These are phyloP conservation scores for Knipowitschia caucasica DNA, from an alignment of 2,797 vertebrate species.

Conservation along the genomic window DNA sequence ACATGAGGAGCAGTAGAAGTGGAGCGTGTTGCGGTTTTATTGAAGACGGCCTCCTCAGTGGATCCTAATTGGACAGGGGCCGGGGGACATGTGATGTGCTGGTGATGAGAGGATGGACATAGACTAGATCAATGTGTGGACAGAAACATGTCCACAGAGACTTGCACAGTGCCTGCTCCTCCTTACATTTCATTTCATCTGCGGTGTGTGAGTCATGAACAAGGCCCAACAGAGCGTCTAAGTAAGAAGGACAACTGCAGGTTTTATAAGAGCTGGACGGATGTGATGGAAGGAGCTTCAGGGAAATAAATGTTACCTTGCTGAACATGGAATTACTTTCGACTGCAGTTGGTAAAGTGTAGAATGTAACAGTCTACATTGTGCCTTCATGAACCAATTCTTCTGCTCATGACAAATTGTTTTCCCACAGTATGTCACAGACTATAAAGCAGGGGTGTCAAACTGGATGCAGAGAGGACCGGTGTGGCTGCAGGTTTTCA, in stretches of 20 bases:
- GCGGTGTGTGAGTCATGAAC: slow-evolving; percentile 1
- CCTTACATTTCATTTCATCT: slow-evolving; percentile 48
- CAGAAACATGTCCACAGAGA: slow-evolving; percentile 23
- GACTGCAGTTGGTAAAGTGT: no score
- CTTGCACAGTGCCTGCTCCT: slow-evolving; percentile 46
- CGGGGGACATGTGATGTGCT: slow-evolving; percentile 48
- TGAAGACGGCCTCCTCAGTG: slow-evolving; percentile 19
- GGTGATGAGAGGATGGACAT: slow-evolving; percentile 41
- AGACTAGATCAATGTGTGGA: slow-evolving; percentile 49
- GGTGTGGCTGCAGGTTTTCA: no score
- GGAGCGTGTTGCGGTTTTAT: slow-evolving; percentile 17
- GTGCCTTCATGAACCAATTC: no score
- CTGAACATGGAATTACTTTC: no score
- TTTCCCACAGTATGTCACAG: no score
- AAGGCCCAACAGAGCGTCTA: slow-evolving; percentile 19
- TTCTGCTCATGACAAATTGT: no score
- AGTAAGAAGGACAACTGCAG: not conserved
- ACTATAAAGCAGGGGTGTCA: no score
- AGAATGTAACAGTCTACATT: no score
- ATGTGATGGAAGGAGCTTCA: no score
- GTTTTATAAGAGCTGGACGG: not conserved
- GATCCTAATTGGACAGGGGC: slow-evolving; percentile 56
- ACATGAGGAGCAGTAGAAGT: not conserved
- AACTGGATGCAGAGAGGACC: no score
- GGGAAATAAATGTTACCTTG: no score